Conservation (phyloP, 2,797 vertebrate genomes). For the Oceanodroma leucorhoa region DNA sequence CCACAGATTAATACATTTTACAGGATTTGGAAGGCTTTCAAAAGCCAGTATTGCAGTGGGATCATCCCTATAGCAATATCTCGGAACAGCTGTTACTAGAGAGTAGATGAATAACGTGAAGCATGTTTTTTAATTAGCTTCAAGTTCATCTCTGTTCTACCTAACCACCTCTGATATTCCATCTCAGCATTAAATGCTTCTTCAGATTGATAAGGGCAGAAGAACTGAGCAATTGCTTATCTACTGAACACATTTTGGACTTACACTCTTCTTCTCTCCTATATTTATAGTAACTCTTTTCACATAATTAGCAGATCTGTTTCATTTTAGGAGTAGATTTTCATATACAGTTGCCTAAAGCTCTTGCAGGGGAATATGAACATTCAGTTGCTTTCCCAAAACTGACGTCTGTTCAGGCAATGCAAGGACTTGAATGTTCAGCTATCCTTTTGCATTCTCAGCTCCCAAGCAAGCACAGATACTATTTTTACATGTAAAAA, state of each 20-base stretch:
- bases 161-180: slow-evolving; percentile 20
- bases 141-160: slow-evolving; percentile 6
- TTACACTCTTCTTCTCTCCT: background rate
- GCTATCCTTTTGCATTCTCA: background rate
- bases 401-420: background rate
- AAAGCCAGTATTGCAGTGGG: slow-evolving; percentile 27
- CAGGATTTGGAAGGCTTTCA: slow-evolving; percentile 55
- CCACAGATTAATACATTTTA: slow-evolving; percentile 40
- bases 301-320: slow-evolving; percentile 19
- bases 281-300: slow-evolving; percentile 26
- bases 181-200: slow-evolving; percentile 8
- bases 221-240: slow-evolving; percentile 12
- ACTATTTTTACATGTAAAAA: background rate
- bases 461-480: background rate
- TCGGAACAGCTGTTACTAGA: slow-evolving; percentile 41
- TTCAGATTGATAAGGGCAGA: background rate
- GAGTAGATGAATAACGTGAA: background rate
- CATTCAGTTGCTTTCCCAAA: background rate
- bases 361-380: background rate
- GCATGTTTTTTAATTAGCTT: slow-evolving; percentile 34
- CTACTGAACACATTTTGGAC: background rate
- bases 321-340: slow-evolving; percentile 31
- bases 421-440: background rate
- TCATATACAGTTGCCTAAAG: slow-evolving; percentile 12
- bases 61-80: slow-evolving; percentile 49